Conservation (phyloP, 2,888 invertebrate species). For the Lasius platythorax region DNA sequence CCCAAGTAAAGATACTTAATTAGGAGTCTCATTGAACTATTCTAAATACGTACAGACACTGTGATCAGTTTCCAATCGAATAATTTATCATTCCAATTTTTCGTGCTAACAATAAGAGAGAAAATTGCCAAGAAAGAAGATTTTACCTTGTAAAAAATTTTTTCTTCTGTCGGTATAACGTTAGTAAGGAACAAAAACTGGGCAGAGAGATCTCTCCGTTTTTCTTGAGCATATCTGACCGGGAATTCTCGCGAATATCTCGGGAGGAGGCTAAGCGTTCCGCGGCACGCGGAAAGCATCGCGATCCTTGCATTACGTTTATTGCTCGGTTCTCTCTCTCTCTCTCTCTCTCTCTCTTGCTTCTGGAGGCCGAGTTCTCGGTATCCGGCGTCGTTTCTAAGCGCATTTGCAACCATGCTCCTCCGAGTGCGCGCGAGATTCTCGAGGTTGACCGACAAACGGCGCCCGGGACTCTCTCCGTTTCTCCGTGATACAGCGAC, state of each 20-base stretch:
- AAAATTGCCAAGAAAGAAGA: background rate
- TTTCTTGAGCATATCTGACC: conserved; percentile 58
- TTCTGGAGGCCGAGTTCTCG: conserved; percentile 59
- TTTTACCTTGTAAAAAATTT: background rate
- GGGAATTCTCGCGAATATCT: conserved; percentile 64
- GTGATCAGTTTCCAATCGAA: background rate
- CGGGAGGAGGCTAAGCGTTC: conserved; percentile 65
- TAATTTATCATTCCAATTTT: background rate
- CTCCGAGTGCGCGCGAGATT: conserved; percentile 43
- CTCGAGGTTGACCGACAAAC: conserved; percentile 60
- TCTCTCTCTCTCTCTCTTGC: background rate
- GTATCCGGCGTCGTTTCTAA: conserved; percentile 70
- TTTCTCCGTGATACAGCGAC: conserved; percentile 13
- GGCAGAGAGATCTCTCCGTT: conserved; percentile 29
- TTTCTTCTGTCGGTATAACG: background rate
- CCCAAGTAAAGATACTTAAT: background rate
- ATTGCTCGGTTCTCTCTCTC: conserved; percentile 59
- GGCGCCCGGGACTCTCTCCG: conserved; percentile 21
- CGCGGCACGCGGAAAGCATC: conserved; percentile 57
- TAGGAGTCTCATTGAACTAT: background rate
- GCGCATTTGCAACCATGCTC: conserved; percentile 69
- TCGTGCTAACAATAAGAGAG: too few relatives aligned
- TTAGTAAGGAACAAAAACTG: conserved; percentile 40
- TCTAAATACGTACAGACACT: background rate
- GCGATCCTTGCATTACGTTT: conserved; percentile 73